phyloP scores from a whole-genome alignment of 2,888 invertebrate genomes.

The Cephus pygmeus region DNA sequence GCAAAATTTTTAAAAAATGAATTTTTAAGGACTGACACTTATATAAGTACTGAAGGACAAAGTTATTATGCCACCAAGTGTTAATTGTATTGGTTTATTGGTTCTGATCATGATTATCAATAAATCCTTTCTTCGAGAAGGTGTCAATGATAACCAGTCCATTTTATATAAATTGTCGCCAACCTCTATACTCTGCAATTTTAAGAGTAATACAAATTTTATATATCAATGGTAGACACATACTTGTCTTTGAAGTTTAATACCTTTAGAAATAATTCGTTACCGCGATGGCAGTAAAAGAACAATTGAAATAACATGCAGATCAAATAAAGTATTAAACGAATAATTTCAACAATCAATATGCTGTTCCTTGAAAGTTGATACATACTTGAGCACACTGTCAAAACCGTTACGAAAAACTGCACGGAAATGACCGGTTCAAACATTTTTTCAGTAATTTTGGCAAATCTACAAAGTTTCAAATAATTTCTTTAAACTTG shows the following conservation, averaged over 20 bases:
- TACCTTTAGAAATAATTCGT: conserved; percentile 33
- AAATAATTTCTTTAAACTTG: no score
- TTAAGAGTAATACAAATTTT: no score
- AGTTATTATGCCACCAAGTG: conserved; percentile 32
- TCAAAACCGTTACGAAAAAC: conserved; percentile 24
- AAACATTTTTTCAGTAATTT: conserved; percentile 21
- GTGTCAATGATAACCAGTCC: conserved; percentile 31
- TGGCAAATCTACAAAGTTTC: conserved; percentile 14
- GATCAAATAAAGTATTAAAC: conserved; percentile 19
- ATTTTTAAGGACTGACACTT: conserved; percentile 29
- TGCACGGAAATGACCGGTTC: conserved; percentile 25
- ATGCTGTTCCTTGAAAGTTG: conserved; percentile 17
- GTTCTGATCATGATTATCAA: conserved; percentile 34
- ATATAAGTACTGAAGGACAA: conserved; percentile 36
- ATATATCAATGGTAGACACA: no score
- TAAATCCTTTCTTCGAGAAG: conserved; percentile 26
- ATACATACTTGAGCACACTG: conserved; percentile 32
- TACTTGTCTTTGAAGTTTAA: no score
- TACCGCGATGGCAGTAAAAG: conserved; percentile 37
- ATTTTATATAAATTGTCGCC: conserved; percentile 35
- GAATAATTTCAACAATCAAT: conserved; percentile 17
- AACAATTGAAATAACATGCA: conserved; percentile 35
- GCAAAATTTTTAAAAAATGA: conserved; percentile 4
- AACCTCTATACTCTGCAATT: conserved; percentile 32
- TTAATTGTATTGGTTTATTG: conserved; percentile 30